Evolutionary conservation across 2,797 vertebrate genomes (phyloP).

Genomic region (Zenarchopterus dispar): DNA sequence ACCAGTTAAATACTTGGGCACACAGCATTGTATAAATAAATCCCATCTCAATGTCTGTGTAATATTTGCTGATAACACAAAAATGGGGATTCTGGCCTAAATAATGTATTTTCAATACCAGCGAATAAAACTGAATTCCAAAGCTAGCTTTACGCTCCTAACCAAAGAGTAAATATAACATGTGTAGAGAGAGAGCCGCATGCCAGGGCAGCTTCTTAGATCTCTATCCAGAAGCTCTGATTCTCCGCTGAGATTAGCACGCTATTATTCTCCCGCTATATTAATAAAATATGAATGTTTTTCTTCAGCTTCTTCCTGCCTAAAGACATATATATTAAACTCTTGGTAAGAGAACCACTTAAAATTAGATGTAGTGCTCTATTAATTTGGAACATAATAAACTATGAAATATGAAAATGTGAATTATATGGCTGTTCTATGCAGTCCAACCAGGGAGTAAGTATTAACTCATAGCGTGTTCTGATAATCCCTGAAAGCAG

Average conservation of each 20-base stretch:
- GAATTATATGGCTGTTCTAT: too few species aligned
- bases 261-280: constrained; percentile 33
- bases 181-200: constrained; percentile 32
- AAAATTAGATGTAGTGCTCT: constrained; percentile 5
- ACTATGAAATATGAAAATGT: neutral
- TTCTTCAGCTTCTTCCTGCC: constrained; percentile 29
- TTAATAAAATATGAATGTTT: constrained; percentile 56
- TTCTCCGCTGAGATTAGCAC: constrained; percentile 47
- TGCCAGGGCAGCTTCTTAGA: constrained; percentile 27
- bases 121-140: constrained; percentile 11
- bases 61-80: too few species aligned
- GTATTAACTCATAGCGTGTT: too few species aligned
- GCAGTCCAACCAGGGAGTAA: too few species aligned
- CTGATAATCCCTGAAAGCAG: constrained; percentile 4
- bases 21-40: neutral
- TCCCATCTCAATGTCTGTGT: neutral
- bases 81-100: too few species aligned
- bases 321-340: constrained; percentile 20
- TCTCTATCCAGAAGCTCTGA: constrained; percentile 51
- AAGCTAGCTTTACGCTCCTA: constrained; percentile 8
- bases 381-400: constrained; percentile 2
- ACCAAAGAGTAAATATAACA: constrained; percentile 40
- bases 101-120: neutral
- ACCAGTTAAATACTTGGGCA: neutral
- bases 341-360: constrained; percentile 17